phyloP scores from a whole-genome alignment of 1,140 invertebrate genomes.

The Drosophila tropicalis region DNA sequence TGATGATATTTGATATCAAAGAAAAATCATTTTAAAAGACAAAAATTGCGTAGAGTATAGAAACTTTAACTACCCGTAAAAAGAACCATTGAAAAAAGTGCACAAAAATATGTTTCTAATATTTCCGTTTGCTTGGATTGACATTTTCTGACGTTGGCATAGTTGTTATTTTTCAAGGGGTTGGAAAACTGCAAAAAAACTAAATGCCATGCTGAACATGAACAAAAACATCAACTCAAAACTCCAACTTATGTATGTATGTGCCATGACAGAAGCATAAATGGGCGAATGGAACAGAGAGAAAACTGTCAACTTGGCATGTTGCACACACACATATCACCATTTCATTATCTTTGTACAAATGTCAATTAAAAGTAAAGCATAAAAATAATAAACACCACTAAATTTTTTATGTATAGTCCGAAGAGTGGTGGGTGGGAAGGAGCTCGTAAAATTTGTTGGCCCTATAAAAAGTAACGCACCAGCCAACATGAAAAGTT shows the following conservation, averaged over 20 bases:
- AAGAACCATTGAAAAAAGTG: not conserved
- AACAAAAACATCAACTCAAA: not conserved
- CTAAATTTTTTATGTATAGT: slow-evolving; percentile 26
- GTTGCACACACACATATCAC: slow-evolving; percentile 55
- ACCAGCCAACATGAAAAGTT: slow-evolving; percentile 61
- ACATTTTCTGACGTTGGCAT: slow-evolving; percentile 3
- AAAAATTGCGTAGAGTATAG: not conserved
- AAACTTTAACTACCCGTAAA: not conserved
- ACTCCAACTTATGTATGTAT: not conserved
- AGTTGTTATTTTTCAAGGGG: slow-evolving; percentile 1
- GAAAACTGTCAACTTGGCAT: slow-evolving; percentile 65
- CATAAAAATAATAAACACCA: slow-evolving; percentile 60
- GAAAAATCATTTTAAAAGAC: no score
- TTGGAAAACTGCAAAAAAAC: not conserved
- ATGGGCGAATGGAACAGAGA: not conserved
- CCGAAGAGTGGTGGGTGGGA: slow-evolving; percentile 1
- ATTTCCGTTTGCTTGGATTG: not conserved
- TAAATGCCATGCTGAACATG: slow-evolving; percentile 7
- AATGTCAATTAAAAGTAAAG: slow-evolving; percentile 73
- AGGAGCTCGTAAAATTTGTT: slow-evolving; percentile 45
- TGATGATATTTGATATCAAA: no score
- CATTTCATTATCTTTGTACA: slow-evolving; percentile 65
- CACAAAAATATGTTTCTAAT: not conserved
- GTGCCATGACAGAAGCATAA: slow-evolving; percentile 1
- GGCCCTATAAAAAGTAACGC: slow-evolving; percentile 48